Conservation (phyloP, 2,113 vertebrate genomes). For the Boulengeromyrus knoepffleri region DNA sequence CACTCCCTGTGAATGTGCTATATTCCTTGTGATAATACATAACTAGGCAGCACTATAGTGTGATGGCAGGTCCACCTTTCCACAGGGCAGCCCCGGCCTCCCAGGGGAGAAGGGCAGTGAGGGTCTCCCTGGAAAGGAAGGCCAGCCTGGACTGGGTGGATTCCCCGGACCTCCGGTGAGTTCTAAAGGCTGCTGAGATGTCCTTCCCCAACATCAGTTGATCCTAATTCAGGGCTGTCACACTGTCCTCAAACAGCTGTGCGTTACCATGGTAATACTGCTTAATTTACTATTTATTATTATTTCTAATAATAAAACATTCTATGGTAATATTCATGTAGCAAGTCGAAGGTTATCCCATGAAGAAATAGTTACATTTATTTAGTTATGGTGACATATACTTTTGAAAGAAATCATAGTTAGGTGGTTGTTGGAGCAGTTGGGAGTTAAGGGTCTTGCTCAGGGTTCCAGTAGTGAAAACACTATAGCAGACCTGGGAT, state of each 20-base stretch:
- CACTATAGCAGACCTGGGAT: neutral
- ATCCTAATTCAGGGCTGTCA: neutral
- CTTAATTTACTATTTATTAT: neutral
- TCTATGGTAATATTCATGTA: neutral
- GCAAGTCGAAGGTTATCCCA: neutral
- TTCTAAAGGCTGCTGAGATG: neutral
- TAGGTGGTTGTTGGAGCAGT: neutral
- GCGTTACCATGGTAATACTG: neutral
- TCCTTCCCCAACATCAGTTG: neutral
- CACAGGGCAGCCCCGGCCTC: constrained; percentile 54
- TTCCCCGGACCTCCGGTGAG: constrained; percentile 64
- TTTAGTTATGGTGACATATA: neutral
- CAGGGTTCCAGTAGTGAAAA: neutral
- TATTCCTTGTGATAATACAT: neutral
- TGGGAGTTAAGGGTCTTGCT: neutral
- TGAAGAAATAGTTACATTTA: neutral
- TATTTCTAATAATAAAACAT: neutral
- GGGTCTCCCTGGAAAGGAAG: constrained; percentile 61
- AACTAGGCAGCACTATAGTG: neutral
- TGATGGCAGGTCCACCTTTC: neutral
- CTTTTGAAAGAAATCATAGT: neutral
- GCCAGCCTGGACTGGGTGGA: constrained; percentile 70
- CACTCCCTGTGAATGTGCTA: neutral
- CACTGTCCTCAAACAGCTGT: neutral
- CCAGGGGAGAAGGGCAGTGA: constrained; percentile 59